Evolutionary conservation across 2,797 vertebrate species (phyloP).

Genomic region (Myoxocephalus aenaeus): DNA sequence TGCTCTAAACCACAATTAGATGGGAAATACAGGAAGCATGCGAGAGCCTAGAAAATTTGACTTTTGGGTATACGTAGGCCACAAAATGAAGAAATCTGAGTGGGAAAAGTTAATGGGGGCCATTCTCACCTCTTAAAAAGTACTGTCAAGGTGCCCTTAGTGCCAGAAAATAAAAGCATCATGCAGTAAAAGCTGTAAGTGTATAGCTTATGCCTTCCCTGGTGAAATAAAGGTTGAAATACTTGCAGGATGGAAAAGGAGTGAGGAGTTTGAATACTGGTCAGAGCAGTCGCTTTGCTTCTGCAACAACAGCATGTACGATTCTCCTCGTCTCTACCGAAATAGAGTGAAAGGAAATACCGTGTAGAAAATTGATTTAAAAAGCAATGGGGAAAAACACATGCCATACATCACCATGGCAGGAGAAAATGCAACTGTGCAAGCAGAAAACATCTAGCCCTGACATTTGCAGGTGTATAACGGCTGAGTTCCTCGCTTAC

Average conservation of each 20-base stretch:
- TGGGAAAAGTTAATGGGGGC: neutral
- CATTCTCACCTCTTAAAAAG: neutral
- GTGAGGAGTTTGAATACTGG: conserved; percentile 12
- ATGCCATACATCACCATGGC: conserved; percentile 2
- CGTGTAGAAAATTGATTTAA: neutral
- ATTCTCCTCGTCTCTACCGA: conserved; percentile 4
- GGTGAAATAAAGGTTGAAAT: conserved; percentile 40
- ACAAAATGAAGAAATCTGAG: neutral
- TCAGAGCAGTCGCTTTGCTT: conserved; percentile 26
- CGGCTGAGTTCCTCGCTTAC: conserved; percentile 2
- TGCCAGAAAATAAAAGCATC: conserved; percentile 22
- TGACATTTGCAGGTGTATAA: conserved; percentile 61
- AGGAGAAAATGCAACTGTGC: conserved; percentile 8
- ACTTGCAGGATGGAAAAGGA: conserved; percentile 13
- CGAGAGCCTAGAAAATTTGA: neutral
- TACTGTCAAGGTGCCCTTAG: neutral
- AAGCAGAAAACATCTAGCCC: conserved; percentile 24
- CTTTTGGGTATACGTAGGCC: neutral
- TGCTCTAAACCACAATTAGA: conserved; percentile 18
- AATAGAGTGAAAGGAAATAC: conserved; percentile 2
- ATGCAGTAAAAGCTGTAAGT: neutral
- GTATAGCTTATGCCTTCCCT: neutral
- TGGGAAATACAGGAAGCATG: neutral
- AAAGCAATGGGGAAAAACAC: neutral
- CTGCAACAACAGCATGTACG: neutral